Evolutionary conservation across 2,888 invertebrate genomes (phyloP), one percentile per base, ranked within the genome.

Genomic region (Tanaodytes sp.): DNA sequence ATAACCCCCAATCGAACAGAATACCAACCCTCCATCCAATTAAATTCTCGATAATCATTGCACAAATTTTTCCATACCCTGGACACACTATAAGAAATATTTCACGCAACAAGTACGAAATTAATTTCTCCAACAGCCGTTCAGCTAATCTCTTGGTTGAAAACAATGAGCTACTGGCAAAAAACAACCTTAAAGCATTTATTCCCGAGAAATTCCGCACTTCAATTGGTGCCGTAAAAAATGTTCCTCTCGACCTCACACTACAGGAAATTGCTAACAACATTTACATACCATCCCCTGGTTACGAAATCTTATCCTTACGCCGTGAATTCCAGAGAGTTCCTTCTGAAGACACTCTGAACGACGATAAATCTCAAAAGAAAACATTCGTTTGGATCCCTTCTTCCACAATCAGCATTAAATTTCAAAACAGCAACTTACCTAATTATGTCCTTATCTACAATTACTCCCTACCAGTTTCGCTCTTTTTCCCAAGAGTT

Each of bases 121-220:
- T 45, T 2, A 45, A 14, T 15, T 23, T 45, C 3, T 2, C 20
- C 2, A 37, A 14, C 6, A 16, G 15, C 6, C 6, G 2, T 5
- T 37, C 37, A 14, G 37, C 37, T 4, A 37, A 37, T 15, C 2
- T 9, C 14, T 11, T 40, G 2, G 15, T 40, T 9, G 6, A 40
- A 16, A 16, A 33, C 3, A 33, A 12, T 9, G 11, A 40, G 11
- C 12, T 11, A 3, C 18, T 40, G 3, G 8, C 6, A 18, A 2
- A 4, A 11, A 2, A 27, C 2, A 45, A 45, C 15, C 15, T 45
- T 3, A 23, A 6, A 27, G 43, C 43, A 2, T 45, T 27, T 11
- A 45, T 45, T n/a, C 43, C 43, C 1, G 43, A 45, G 27, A 45
- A 45, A 45, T 45, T 45, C 15, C 27, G 43, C 2, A 45, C 43